Base-by-base conservation (phyloP, 2,113 vertebrate species). In the Leptobrachium ailaonicum region DNA sequence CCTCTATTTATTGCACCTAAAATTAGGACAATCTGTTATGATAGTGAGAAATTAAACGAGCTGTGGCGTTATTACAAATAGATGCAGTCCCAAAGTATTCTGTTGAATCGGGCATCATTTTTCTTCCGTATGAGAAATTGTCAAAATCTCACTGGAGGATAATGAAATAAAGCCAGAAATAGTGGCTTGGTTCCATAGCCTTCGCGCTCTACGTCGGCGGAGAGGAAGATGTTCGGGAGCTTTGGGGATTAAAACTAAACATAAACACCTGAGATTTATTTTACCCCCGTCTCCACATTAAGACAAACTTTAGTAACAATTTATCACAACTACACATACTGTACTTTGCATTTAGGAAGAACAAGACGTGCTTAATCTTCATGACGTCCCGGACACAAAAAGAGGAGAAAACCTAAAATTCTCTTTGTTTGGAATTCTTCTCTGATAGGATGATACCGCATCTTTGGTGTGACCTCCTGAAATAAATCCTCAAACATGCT, bases 191-290 rank as follows among this genome's bases (percentile, higher is more conserved):
- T 75, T 81, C 67, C 54, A 81, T 75, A 47, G 56, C 11, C 73
- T 56, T 56, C 60, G 63, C 64, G 69, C 11, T 66, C 68, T 66
- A 81, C 58, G 72, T 50, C 41, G 64, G 71, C 54, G 69, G 45
- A 41, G 62, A 75, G 64, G 64, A 75, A 68, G 64, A 81, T 68
- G 64, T 54, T 68, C 58, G 20, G 79, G 79, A 42, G 54, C 71
- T 74, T 81, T 75, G 79, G 79, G 79, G 71, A 81, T 81, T 81
- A 67, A 75, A 68, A 74, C 79, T 81, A 75, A 81, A 81, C 79
- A 81, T 81, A 75, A 81, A 81, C 79, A 81, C 79, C 12, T 68
- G 79, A 81, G 79, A 81, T 81, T 81, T 81, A 75, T 75, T 81
- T 75, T 64, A 68, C 71, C 67, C 20, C 75, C 64, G 41, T 75